Percentiles rank a stretch among this genome's conserved stretches.
Conservation (phyloP, 2,888 invertebrate species). For the Drosophila gaucha region DNA sequence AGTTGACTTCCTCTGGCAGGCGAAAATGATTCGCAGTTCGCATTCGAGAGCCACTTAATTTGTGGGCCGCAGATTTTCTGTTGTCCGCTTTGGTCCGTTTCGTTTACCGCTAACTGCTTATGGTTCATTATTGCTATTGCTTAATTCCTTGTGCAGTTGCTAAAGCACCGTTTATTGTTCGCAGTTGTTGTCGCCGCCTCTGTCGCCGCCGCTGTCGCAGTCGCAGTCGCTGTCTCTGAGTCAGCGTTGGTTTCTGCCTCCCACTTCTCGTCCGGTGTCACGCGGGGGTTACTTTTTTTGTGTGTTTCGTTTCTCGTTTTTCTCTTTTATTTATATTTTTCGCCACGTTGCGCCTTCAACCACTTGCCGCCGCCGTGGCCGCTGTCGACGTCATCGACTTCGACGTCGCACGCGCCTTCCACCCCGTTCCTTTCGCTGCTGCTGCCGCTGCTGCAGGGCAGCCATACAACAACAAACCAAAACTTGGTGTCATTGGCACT, state of each 20-base stretch:
- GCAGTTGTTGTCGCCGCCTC: constrained; percentile 9
- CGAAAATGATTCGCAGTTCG: constrained; percentile 3
- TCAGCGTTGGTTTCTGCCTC: constrained; percentile 32
- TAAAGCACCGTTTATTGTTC: constrained; percentile 16
- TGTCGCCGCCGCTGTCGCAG: constrained; percentile 9
- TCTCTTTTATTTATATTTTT: constrained; percentile 34
- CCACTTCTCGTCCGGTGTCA: not conserved
- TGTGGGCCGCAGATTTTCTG: constrained; percentile 6
- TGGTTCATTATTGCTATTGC: constrained; percentile 20
- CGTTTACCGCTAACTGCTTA: constrained; percentile 26
- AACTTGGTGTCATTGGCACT: constrained; percentile 61
- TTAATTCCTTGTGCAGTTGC: constrained; percentile 28
- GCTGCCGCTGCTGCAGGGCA: constrained; percentile 26
- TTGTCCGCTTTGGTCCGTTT: constrained; percentile 16
- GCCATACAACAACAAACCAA: constrained; percentile 48
- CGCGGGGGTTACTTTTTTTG: constrained; percentile 61
- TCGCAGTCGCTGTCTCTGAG: constrained; percentile 33
- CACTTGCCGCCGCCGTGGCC: constrained; percentile 59
- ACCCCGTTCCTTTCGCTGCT: not conserved
- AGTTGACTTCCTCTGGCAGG: constrained; percentile 6
- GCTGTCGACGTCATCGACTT: constrained; percentile 23
- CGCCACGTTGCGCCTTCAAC: constrained; percentile 63
- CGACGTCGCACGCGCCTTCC: constrained; percentile 42
- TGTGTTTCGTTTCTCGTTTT: constrained; percentile 33
- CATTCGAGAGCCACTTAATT: constrained; percentile 3